phyloP scores from a whole-genome alignment of 2,888 invertebrate genomes.

The Morpho achilles region DNA sequence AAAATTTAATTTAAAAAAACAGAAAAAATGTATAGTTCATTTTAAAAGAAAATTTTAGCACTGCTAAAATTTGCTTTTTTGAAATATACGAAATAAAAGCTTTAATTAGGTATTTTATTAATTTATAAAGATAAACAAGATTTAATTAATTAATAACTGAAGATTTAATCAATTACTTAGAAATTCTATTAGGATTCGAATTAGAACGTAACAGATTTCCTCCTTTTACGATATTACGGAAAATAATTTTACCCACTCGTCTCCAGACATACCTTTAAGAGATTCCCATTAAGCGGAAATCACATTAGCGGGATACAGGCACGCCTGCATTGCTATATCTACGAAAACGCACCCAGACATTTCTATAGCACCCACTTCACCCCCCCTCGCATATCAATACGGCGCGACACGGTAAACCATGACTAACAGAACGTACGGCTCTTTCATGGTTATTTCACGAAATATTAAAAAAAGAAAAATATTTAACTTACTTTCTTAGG shows the following conservation, averaged over 20 bases:
- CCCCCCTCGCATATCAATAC: conserved; percentile 37
- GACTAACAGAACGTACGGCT: conserved; percentile 15
- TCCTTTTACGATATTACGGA: too few species aligned
- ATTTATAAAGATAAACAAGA: too few species aligned
- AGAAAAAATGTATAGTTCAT: too few species aligned
- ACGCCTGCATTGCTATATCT: conserved; percentile 41
- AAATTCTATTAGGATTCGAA: too few species aligned
- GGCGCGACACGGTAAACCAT: conserved; percentile 21
- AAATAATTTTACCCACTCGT: conserved; percentile 10
- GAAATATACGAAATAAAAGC: too few species aligned
- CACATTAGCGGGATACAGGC: conserved; percentile 49
- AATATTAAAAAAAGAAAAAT: conserved; percentile 23
- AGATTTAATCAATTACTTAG: too few species aligned
- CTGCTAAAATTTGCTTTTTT: too few species aligned
- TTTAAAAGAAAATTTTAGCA: too few species aligned
- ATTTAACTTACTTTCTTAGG: conserved; percentile 80
- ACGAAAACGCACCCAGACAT: conserved; percentile 67
- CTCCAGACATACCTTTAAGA: conserved; percentile 15
- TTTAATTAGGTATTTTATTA: too few species aligned
- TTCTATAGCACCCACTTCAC: conserved; percentile 59
- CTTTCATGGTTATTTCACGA: conserved; percentile 2
- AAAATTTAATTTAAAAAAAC: too few species aligned
- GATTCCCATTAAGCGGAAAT: conserved; percentile 46
- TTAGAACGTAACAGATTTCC: background rate
- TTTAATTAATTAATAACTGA: too few species aligned